Evolutionary conservation across 2,113 vertebrate genomes (phyloP).

Genomic region (Leptosomus discolor): DNA sequence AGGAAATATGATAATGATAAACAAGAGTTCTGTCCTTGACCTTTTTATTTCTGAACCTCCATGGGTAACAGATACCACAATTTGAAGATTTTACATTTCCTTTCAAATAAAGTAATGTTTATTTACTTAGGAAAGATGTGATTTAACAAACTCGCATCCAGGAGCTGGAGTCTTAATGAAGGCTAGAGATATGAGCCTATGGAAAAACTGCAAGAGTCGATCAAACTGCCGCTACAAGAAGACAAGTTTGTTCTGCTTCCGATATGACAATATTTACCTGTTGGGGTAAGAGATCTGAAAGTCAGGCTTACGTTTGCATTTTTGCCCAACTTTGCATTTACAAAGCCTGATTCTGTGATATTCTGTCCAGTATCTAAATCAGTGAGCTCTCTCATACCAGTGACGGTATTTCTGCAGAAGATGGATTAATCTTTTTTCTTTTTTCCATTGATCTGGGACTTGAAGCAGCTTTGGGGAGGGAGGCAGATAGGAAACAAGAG

Average conservation of each 20-base stretch:
- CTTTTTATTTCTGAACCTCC: neutral
- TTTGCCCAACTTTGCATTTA: neutral
- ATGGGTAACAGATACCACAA: neutral
- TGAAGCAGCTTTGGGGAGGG: neutral
- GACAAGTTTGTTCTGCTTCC: neutral
- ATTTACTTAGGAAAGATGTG: neutral
- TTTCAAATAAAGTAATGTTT: neutral
- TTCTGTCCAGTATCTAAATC: neutral
- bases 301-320: neutral
- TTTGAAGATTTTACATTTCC: neutral
- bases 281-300: neutral
- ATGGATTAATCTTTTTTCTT: neutral
- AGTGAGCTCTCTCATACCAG: neutral
- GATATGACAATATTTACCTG: neutral
- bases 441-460: neutral
- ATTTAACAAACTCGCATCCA: neutral
- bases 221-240: neutral
- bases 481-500: slow-evolving; percentile 10
- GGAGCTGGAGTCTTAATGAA: neutral
- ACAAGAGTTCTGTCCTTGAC: neutral
- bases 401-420: neutral
- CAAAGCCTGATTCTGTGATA: neutral
- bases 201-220: neutral
- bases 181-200: neutral
- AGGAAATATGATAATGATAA: neutral